Conservation (phyloP, 1,140 invertebrate genomes). For the Phenacoccus solenopsis region DNA sequence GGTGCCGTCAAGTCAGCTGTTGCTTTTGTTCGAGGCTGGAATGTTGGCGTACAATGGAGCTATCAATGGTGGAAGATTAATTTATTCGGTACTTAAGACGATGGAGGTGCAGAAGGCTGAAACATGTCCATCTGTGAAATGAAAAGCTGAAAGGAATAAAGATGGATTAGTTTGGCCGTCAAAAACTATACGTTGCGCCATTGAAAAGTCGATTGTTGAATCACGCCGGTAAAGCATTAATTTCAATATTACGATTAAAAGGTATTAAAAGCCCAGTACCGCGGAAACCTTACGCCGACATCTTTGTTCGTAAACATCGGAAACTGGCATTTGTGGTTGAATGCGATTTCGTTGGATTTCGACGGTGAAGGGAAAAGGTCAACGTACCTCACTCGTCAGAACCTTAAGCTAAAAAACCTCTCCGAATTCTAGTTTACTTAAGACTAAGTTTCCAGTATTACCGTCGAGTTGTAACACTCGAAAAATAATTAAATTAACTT, state of each 20-base stretch:
- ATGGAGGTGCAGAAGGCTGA: not conserved
- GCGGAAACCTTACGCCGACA: too few species aligned
- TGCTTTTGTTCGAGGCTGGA: not conserved
- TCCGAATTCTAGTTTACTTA: too few species aligned
- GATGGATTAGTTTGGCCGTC: not conserved
- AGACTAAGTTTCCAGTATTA: too few species aligned
- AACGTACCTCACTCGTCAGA: too few species aligned
- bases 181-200: not conserved
- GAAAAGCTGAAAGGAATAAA: not conserved
- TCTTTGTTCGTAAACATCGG: too few species aligned
- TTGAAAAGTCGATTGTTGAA: not conserved
- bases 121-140: slow-evolving; percentile 1
- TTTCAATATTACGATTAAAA: not conserved
- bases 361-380: too few species aligned
- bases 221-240: not conserved
- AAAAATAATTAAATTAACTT: too few species aligned
- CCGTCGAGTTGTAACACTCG: too few species aligned
- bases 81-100: not conserved
- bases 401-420: too few species aligned
- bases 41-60: not conserved
- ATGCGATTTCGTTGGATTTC: too few species aligned
- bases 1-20: not conserved
- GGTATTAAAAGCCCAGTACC: not conserved
- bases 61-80: not conserved
- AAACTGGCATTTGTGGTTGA: too few species aligned